Evolutionary conservation across 92 coral and sea anemone species (phyloP).

Genomic region (Parazoanthus swiftii): DNA sequence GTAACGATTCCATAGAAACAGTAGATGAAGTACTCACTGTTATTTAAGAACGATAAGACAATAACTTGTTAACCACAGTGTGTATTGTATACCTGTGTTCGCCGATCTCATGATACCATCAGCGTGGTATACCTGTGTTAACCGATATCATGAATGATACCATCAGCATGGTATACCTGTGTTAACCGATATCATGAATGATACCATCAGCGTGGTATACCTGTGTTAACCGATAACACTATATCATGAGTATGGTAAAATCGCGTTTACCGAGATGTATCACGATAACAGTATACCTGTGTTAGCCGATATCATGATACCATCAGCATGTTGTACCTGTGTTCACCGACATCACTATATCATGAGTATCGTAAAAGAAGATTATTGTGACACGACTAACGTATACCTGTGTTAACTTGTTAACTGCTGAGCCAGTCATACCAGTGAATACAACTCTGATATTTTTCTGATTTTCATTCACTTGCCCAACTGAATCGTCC

Average conservation of each 20-base stretch:
- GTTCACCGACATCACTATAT: not conserved
- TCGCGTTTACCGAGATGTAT: not conserved
- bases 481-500: not conserved
- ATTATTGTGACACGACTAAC: not conserved
- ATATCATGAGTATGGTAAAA: not conserved
- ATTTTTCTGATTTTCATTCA: not conserved
- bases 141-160: not conserved
- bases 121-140: not conserved
- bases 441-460: constrained; percentile 35
- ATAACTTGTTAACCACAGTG: no score
- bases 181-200: not conserved
- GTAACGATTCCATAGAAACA: no score
- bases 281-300: not conserved
- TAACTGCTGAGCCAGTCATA: constrained; percentile 42
- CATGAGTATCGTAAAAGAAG: not conserved
- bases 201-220: no score
- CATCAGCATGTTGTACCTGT: not conserved
- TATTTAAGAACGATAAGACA: no score
- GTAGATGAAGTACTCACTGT: no score
- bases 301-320: not conserved
- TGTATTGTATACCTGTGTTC: no score
- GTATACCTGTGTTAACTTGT: constrained; percentile 33
- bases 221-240: not conserved
- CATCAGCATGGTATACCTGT: not conserved
- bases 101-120: no score